Conservation (phyloP, 2,888 invertebrate genomes). For the Cartodere bifasciata region DNA sequence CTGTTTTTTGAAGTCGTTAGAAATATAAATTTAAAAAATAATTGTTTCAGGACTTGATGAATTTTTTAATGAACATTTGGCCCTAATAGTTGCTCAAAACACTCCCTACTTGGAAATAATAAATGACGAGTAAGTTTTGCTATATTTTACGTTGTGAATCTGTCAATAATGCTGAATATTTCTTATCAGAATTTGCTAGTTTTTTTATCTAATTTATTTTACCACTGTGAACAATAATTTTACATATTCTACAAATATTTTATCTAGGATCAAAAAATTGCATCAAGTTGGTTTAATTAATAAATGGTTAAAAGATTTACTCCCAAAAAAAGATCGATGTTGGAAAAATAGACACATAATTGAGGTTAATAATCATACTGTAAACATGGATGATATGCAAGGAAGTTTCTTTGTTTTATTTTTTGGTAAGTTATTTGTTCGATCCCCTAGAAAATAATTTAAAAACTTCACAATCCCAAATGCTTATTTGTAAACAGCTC, state of each 20-base stretch:
- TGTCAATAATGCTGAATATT: too few species aligned
- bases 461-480: too few species aligned
- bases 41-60: conserved; percentile 50
- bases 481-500: too few species aligned
- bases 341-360: conserved; percentile 49
- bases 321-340: conserved; percentile 70
- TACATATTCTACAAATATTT: too few species aligned
- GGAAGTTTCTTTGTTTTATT: conserved; percentile 80
- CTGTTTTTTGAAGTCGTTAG: not conserved
- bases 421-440: conserved; percentile 46
- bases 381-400: conserved; percentile 84
- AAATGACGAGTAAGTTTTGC: conserved; percentile 58
- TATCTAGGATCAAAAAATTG: conserved; percentile 63
- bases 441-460: too few species aligned
- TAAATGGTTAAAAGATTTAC: conserved; percentile 67
- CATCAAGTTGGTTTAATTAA: conserved; percentile 74
- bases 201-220: too few species aligned
- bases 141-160: too few species aligned
- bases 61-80: conserved; percentile 67
- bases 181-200: too few species aligned
- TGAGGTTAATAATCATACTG: conserved; percentile 75
- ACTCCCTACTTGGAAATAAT: conserved; percentile 68
- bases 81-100: conserved; percentile 57
- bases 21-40: not conserved
- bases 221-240: too few species aligned